These are phyloP conservation scores for Centrocercus urophasianus DNA, from an alignment of 2,113 vertebrate species.

Conservation along the genomic window DNA sequence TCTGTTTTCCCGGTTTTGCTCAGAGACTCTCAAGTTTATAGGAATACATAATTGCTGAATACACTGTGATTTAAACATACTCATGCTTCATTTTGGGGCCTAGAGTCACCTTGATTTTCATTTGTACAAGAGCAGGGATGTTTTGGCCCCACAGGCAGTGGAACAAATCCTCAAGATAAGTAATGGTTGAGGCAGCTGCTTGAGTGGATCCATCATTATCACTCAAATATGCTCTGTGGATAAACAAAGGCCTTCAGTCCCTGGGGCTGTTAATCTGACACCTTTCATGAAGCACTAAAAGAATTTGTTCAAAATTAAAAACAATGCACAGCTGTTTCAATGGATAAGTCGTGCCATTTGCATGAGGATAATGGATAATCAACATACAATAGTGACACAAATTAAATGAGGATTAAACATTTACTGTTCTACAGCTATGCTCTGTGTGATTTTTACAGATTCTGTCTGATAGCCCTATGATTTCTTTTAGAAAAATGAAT, in stretches of 20 bases:
- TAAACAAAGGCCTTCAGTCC: constrained; percentile 56
- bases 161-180: constrained; percentile 41
- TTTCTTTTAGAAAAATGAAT: background rate
- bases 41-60: background rate
- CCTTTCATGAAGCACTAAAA: constrained; percentile 63
- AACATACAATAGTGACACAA: constrained; percentile 63
- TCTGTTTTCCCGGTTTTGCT: background rate
- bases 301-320: constrained; percentile 71
- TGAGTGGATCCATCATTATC: constrained; percentile 50
- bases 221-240: background rate
- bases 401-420: constrained; percentile 67
- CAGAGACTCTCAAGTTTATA: background rate
- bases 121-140: background rate
- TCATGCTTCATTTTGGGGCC: background rate
- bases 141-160: background rate
- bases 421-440: constrained; percentile 47
- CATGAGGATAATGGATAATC: constrained; percentile 70
- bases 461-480: background rate
- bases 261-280: constrained; percentile 66
- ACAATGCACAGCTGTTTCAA: constrained; percentile 66
- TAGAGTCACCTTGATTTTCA: background rate
- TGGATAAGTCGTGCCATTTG: constrained; percentile 68
- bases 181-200: constrained; percentile 39
- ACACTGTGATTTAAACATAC: background rate
- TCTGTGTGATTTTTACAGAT: constrained; percentile 39